phyloP scores from a whole-genome alignment of 2,797 vertebrate genomes.

The Cetoscarus ocellatus region DNA sequence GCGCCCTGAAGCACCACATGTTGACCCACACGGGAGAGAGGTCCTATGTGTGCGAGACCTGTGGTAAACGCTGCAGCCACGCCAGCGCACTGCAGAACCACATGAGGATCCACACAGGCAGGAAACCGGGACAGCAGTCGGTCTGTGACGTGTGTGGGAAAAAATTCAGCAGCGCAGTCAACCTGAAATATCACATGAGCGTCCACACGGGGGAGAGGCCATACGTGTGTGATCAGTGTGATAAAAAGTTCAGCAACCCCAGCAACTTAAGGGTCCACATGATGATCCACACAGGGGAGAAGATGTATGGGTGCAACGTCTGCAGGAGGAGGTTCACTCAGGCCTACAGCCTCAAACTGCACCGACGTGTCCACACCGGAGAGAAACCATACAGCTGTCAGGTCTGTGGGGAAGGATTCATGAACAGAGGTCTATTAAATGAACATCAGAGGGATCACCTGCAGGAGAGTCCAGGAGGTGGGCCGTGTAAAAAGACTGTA shows the following conservation, averaged over 20 bases:
- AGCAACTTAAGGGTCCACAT: constrained; percentile 65
- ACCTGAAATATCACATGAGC: constrained; percentile 66
- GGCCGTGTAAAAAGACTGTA: neutral
- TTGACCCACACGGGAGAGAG: constrained; percentile 68
- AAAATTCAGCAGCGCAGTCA: constrained; percentile 40
- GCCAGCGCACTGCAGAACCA: constrained; percentile 75
- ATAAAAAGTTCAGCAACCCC: constrained; percentile 65
- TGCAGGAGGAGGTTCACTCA: constrained; percentile 65
- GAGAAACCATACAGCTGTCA: constrained; percentile 11
- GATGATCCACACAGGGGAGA: constrained; percentile 46
- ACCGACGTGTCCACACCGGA: constrained; percentile 62
- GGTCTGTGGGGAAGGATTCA: constrained; percentile 19
- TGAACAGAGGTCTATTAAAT: constrained; percentile 6
- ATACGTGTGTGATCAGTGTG: constrained; percentile 58
- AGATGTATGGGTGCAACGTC: constrained; percentile 65
- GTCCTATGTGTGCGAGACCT: constrained; percentile 64
- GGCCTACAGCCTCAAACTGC: constrained; percentile 54
- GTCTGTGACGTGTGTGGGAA: constrained; percentile 58
- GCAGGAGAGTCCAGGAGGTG: neutral
- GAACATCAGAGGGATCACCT: constrained; percentile 54
- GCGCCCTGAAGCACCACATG: constrained; percentile 71
- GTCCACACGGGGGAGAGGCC: constrained; percentile 66
- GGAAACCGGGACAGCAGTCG: constrained; percentile 47
- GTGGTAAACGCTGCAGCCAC: constrained; percentile 71
- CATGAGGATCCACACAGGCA: constrained; percentile 69